Evolutionary conservation across 2,888 invertebrate species (phyloP).

Genomic region (Drosophila birchii): DNA sequence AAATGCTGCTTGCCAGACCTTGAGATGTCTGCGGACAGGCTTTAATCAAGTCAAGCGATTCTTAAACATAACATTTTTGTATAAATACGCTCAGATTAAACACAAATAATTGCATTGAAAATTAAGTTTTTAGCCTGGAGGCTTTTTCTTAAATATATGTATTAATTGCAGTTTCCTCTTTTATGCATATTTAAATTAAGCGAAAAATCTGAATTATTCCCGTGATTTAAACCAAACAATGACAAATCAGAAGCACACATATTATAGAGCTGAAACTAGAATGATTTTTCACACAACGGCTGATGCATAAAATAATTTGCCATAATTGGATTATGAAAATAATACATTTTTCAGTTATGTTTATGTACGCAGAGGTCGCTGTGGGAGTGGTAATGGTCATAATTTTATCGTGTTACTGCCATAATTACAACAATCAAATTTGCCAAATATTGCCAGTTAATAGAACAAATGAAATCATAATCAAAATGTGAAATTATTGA

Average conservation of each 20-base stretch:
- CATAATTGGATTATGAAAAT: slow-evolving; percentile 44
- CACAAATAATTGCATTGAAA: slow-evolving; percentile 17
- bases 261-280: slow-evolving; percentile 9
- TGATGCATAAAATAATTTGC: slow-evolving; percentile 30
- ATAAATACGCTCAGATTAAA: slow-evolving; percentile 18
- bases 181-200: slow-evolving; percentile 23
- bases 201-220: slow-evolving; percentile 18
- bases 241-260: slow-evolving; percentile 6
- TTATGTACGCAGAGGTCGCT: background rate
- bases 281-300: slow-evolving; percentile 14
- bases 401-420: slow-evolving; percentile 39
- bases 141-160: background rate
- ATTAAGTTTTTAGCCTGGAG: background rate
- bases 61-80: background rate
- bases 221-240: slow-evolving; percentile 19
- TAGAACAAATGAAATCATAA: slow-evolving; percentile 36
- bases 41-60: slow-evolving; percentile 17
- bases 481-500: slow-evolving; percentile 23
- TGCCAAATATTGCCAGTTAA: slow-evolving; percentile 13
- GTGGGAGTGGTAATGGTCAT: slow-evolving; percentile 1
- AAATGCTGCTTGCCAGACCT: slow-evolving; percentile 24
- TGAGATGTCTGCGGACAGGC: slow-evolving; percentile 11
- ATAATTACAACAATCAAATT: slow-evolving; percentile 43
- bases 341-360: slow-evolving; percentile 38
- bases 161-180: background rate